These are phyloP conservation scores for Pelecanus crispus DNA, from an alignment of 2,113 vertebrate genomes.

Conservation along the genomic window DNA sequence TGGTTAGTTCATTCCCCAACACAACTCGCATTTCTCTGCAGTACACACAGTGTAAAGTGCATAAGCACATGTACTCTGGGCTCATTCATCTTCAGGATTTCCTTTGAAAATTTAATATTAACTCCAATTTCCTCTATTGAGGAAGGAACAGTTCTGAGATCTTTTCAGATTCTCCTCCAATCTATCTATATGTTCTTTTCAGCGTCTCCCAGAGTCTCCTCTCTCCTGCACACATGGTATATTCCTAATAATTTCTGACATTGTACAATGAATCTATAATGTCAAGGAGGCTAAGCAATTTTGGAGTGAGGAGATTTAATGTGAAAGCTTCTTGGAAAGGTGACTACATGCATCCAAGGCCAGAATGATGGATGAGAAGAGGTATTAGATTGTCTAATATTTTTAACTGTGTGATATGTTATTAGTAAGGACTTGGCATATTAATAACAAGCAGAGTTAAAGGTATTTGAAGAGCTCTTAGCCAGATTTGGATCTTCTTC, in stretches of 20 bases:
- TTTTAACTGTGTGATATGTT: neutral
- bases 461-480: neutral
- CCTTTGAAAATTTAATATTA: neutral
- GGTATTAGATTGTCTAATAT: neutral
- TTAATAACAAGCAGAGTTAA: neutral
- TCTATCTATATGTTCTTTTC: neutral
- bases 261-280: neutral
- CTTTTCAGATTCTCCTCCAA: neutral
- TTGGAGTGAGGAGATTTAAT: conserved; percentile 28
- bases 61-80: neutral
- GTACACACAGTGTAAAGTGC: neutral
- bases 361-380: neutral
- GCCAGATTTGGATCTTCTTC: neutral
- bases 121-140: neutral
- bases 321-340: conserved; percentile 31
- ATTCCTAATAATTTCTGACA: conserved; percentile 24
- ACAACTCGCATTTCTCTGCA: neutral
- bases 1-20: neutral
- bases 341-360: neutral
- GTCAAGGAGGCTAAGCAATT: conserved; percentile 24
- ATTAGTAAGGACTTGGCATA: neutral
- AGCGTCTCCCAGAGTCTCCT: neutral
- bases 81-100: neutral
- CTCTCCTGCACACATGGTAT: neutral
- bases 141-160: neutral